phyloP scores from a whole-genome alignment of 2,888 invertebrate species.

The Campoplex capitator region DNA sequence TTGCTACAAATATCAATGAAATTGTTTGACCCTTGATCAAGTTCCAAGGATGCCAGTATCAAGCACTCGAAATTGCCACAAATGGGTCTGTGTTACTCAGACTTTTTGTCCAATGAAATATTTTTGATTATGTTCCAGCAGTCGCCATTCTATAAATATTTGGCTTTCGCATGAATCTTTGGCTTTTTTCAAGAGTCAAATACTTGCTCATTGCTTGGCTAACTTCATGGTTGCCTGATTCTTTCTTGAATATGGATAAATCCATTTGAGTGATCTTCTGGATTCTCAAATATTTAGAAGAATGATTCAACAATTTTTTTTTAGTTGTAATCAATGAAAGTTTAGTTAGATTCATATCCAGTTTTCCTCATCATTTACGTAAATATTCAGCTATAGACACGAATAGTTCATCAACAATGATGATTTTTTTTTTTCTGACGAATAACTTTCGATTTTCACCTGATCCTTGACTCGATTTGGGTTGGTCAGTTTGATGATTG shows the following conservation, averaged over 20 bases:
- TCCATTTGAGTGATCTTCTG: too few relatives aligned
- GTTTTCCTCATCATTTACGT: neutral
- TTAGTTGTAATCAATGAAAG: neutral
- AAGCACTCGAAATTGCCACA: neutral
- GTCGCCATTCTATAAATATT: neutral
- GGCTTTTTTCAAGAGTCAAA: neutral
- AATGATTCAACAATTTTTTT: too few relatives aligned
- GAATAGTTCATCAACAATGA: too few relatives aligned
- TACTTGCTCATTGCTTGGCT: neutral
- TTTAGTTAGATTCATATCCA: neutral
- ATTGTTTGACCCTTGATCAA: neutral
- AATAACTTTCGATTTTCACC: neutral
- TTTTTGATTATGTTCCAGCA: neutral
- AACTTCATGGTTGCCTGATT: neutral
- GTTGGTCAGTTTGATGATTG: conserved; percentile 1
- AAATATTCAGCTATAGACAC: too few relatives aligned
- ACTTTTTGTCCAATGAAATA: neutral
- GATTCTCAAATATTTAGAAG: too few relatives aligned
- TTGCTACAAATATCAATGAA: neutral
- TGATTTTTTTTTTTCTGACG: too few relatives aligned
- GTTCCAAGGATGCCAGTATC: neutral
- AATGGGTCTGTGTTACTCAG: neutral
- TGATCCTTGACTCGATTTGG: neutral
- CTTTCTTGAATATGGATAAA: too few relatives aligned
- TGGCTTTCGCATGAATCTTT: neutral